Percentiles rank a stretch among this genome's conserved stretches.
These are phyloP conservation scores for Seriola dumerili DNA, from an alignment of 2,113 vertebrate species.

Conservation along the genomic window DNA sequence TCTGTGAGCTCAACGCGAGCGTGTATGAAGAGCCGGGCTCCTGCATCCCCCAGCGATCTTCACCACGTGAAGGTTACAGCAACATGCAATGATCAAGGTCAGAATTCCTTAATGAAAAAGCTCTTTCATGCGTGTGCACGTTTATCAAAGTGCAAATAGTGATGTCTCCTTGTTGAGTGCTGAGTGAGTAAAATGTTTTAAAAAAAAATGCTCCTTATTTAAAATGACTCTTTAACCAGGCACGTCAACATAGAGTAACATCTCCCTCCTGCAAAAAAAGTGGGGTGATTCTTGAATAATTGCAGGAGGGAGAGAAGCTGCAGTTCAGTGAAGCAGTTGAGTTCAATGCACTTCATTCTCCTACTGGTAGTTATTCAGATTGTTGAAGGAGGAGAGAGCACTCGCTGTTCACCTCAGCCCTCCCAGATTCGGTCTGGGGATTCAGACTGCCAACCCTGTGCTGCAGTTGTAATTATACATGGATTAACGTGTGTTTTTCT, in stretches of 20 bases:
- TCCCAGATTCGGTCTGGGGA: conserved; percentile 25
- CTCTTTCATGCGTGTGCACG: neutral
- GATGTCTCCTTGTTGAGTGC: neutral
- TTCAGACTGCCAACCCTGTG: conserved; percentile 21
- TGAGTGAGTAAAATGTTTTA: neutral
- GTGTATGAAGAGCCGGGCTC: neutral
- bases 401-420: conserved; percentile 34
- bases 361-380: conserved; percentile 31
- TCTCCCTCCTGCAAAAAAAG: neutral
- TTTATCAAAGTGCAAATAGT: neutral
- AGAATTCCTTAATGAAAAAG: neutral
- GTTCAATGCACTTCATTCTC: conserved; percentile 43
- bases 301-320: neutral
- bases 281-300: conserved; percentile 11
- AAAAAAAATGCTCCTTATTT: neutral
- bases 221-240: neutral
- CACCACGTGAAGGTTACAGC: conserved; percentile 29
- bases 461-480: conserved; percentile 23
- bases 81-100: neutral
- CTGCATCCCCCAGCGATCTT: neutral
- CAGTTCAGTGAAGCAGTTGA: neutral
- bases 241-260: neutral
- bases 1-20: conserved; percentile 6
- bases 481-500: conserved; percentile 16
- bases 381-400: conserved; percentile 27